A percentile compares a stretch with the other conserved stretches of the same genome.
These are phyloP conservation scores for Aphidius ervi DNA, from an alignment of 1,140 invertebrate genomes.

Conservation along the genomic window DNA sequence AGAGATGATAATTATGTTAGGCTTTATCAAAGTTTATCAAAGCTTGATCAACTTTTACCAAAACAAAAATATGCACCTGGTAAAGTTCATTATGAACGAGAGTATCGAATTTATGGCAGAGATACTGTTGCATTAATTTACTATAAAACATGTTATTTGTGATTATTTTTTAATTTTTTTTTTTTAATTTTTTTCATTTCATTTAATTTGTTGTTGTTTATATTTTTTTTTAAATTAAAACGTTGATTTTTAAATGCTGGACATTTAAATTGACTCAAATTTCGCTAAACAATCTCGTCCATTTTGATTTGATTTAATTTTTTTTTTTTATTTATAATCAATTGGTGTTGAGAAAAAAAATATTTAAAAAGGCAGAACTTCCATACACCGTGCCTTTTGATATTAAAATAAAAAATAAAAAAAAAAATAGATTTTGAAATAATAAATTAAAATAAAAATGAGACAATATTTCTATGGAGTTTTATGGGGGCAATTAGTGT, in stretches of 20 bases:
- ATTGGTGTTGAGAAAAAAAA: conserved; percentile 4
- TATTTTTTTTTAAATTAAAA: neutral
- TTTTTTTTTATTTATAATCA: neutral
- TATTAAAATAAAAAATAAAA: conserved; percentile 18
- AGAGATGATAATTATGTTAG: conserved; percentile 35
- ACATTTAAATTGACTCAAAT: neutral
- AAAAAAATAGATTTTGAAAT: conserved; percentile 13
- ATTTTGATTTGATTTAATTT: conserved; percentile 10
- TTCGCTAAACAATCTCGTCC: conserved; percentile 13
- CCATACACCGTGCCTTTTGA: conserved; percentile 45
- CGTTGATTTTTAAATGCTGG: neutral
- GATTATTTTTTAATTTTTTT: conserved; percentile 30
- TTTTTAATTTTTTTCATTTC: conserved; percentile 7
- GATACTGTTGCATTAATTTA: conserved; percentile 51
- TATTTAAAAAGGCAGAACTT: conserved; percentile 39
- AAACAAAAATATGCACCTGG: conserved; percentile 40
- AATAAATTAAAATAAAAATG: too few species aligned
- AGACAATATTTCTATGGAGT: too few species aligned
- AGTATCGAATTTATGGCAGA: conserved; percentile 51
- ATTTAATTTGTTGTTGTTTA: neutral
- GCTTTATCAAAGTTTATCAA: conserved; percentile 38
- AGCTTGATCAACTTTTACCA: conserved; percentile 26
- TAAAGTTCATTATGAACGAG: conserved; percentile 48
- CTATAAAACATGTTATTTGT: conserved; percentile 53
- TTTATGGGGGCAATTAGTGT: too few species aligned